Percentiles rank a stretch among this genome's conserved stretches.
These are phyloP conservation scores for Scelioninae gen. 2 DNA, from an alignment of 2,888 invertebrate species.

Conservation along the genomic window DNA sequence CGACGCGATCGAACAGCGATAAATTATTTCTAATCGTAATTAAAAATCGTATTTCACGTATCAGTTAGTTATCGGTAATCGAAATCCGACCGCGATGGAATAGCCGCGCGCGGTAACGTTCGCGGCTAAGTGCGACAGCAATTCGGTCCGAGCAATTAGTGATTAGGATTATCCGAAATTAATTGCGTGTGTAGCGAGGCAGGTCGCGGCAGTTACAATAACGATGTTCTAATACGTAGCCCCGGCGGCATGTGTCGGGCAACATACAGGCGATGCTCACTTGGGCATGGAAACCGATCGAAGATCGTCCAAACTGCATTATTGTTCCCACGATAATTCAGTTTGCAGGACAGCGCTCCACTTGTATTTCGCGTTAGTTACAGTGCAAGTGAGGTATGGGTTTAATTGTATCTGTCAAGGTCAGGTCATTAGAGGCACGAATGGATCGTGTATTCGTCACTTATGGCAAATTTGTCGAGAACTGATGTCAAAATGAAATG, in stretches of 20 bases:
- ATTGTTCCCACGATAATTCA: slow-evolving; percentile 66
- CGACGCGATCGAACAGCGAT: slow-evolving; percentile 16
- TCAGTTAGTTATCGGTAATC: slow-evolving; percentile 52
- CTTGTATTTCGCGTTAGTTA: slow-evolving; percentile 51
- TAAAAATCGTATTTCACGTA: slow-evolving; percentile 43
- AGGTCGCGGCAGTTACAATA: slow-evolving; percentile 63
- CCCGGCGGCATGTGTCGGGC: slow-evolving; percentile 62
- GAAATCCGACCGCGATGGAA: slow-evolving; percentile 39
- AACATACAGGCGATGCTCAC: slow-evolving; percentile 52
- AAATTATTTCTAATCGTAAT: slow-evolving; percentile 48
- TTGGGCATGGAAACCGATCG: slow-evolving; percentile 65
- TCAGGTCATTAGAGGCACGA: slow-evolving; percentile 56
- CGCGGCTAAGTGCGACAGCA: slow-evolving; percentile 48
- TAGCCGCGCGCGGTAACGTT: slow-evolving; percentile 20
- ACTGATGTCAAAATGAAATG: slow-evolving; percentile 11
- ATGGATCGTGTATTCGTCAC: slow-evolving; percentile 50
- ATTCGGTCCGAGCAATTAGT: slow-evolving; percentile 68
- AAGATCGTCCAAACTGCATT: slow-evolving; percentile 62
- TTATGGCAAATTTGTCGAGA: slow-evolving; percentile 46
- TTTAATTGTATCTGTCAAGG: slow-evolving; percentile 65
- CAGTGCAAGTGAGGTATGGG: slow-evolving; percentile 60
- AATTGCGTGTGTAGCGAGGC: slow-evolving; percentile 66
- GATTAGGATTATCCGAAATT: slow-evolving; percentile 73
- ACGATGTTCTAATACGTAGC: slow-evolving; percentile 62
- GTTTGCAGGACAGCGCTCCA: slow-evolving; percentile 62